These are phyloP conservation scores for Thamnophis elegans DNA, from an alignment of 2,797 vertebrate genomes.

Conservation along the genomic window DNA sequence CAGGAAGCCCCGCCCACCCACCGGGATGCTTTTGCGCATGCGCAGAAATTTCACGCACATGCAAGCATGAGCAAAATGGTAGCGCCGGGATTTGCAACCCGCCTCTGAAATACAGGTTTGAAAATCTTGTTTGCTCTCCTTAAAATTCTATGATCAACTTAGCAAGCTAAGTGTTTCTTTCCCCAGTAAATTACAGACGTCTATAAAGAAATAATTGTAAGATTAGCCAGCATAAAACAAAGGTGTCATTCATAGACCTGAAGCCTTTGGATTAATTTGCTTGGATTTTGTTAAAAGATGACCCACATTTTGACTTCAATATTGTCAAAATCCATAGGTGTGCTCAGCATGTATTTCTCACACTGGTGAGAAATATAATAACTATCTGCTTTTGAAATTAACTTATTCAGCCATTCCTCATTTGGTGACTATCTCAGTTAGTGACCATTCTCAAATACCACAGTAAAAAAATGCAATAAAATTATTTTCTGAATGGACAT, in stretches of 20 bases:
- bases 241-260: background rate
- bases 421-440: background rate
- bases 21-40: too few relatives aligned
- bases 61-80: too few relatives aligned
- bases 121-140: background rate
- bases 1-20: too few relatives aligned
- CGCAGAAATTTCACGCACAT: too few relatives aligned
- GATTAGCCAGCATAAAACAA: constrained; percentile 20
- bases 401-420: background rate
- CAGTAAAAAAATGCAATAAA: background rate
- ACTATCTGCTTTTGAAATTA: background rate
- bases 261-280: constrained; percentile 21
- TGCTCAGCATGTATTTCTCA: background rate
- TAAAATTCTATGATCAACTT: background rate
- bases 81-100: too few relatives aligned
- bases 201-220: background rate
- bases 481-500: too few relatives aligned
- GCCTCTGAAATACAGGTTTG: background rate
- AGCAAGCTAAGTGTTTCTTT: constrained; percentile 5
- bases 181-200: background rate
- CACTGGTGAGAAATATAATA: background rate
- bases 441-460: background rate
- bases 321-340: background rate
- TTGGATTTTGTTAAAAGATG: constrained; percentile 24
- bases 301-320: background rate